Evolutionary conservation across 2,888 invertebrate genomes (phyloP), one percentile per base, ranked within the genome.

Genomic region (Drosophila gaucha): DNA sequence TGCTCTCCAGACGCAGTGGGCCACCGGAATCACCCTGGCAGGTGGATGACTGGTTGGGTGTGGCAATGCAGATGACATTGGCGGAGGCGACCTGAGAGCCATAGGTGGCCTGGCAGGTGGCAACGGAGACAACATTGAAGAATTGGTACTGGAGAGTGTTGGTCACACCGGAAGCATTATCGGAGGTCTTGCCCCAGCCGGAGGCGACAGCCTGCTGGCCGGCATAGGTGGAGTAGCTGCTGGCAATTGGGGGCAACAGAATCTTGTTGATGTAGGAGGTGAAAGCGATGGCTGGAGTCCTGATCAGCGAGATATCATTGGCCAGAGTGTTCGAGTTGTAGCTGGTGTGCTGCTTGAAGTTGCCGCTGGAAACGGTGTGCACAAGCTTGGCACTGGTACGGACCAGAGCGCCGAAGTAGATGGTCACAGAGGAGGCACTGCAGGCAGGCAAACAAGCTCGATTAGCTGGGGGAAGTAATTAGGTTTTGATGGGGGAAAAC

Each of bases 181-280:
- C 90, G 3, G 82, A 83, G 44, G 22, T 74, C 62, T 83, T 89
- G 46, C 93, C 93, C 92, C 93, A 93, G 22, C 93, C 93, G 59
- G 92, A 92, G 33, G 91, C 92, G 16, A 88, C 72, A 8, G 89
- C 91, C 2, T 30, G 31, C 5, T 80, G 60, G 10, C 90, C 90
- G n/a, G 80, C 78, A 52, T 91, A 92, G 41, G 67, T 86, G 12
- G 87, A 79, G 65, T 90, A 89, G 30, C 63, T 51, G 31, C 46
- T 54, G 38, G 76, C 30, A 2, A 76, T 31, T 2, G 51, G 2
- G 26, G 90, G 90, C 47, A 90, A 47, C 1, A 1, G 16, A 43
- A 87, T 39, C 22, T 69, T 72, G 3, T 70, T 70, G 43, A 87
- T 70, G n/a, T 10, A 1, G 4, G 24, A 2, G 18, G 72, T 44